A percentile compares a stretch with the other conserved stretches of the same genome.
These are phyloP conservation scores for Eulemur albifrons DNA, from an alignment of 2,797 vertebrate genomes.

Conservation along the genomic window DNA sequence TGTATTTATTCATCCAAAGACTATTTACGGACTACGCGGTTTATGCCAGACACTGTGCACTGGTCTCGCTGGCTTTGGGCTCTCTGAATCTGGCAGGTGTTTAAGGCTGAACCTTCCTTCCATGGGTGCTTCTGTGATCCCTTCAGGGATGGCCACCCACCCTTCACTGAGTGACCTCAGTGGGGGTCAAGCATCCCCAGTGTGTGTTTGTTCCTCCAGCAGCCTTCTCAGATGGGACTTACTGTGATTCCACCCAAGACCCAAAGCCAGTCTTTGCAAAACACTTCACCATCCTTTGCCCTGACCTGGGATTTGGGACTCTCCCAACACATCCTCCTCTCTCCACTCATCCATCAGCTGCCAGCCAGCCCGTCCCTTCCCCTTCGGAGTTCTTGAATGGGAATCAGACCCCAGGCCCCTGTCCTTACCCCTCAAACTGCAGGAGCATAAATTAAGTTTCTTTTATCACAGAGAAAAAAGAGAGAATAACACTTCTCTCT, in stretches of 20 bases:
- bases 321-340: background rate
- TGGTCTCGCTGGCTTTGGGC: background rate
- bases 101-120: background rate
- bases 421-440: background rate
- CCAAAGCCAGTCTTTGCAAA: background rate
- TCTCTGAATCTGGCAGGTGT: background rate
- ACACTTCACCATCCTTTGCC: background rate
- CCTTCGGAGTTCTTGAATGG: background rate
- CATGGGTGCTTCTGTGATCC: background rate
- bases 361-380: background rate
- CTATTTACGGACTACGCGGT: background rate
- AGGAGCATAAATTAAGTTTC: background rate
- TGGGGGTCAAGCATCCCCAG: background rate
- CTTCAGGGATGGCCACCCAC: background rate
- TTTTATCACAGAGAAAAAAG: background rate
- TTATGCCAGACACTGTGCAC: background rate
- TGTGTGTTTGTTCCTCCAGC: background rate
- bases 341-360: no score
- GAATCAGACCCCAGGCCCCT: background rate
- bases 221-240: background rate
- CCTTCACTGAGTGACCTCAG: background rate
- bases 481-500: background rate
- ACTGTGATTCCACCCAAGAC: background rate
- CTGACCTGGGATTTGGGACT: background rate
- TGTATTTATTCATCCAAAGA: background rate